Percentiles rank a stretch among this genome's conserved stretches.
Evolutionary conservation across 2,888 invertebrate genomes (phyloP).

Genomic region (Ommatoiulus sabulosus): DNA sequence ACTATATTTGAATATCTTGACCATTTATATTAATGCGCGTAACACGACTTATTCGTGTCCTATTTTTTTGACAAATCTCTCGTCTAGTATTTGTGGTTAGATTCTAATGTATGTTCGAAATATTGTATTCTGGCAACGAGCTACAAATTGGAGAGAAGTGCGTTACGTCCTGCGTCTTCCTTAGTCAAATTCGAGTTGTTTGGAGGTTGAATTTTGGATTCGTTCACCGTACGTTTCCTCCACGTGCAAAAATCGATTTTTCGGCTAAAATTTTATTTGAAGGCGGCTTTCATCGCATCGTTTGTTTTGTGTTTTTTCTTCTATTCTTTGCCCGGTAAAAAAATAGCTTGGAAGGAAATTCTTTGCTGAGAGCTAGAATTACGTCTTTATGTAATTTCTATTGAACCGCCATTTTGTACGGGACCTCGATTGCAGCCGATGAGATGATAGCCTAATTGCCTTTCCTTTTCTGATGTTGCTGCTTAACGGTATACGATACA

Average conservation of each 20-base stretch:
- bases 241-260: slow-evolving; percentile 4
- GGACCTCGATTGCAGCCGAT: background rate
- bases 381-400: slow-evolving; percentile 11
- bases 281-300: background rate
- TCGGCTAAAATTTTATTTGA: slow-evolving; percentile 11
- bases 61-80: too few species aligned
- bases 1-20: too few species aligned
- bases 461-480: background rate
- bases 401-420: background rate
- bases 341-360: background rate
- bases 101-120: too few species aligned
- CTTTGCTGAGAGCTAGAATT: slow-evolving; percentile 1
- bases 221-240: background rate
- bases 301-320: slow-evolving; percentile 6
- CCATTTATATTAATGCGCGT: too few species aligned
- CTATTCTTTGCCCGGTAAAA: background rate
- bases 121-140: background rate
- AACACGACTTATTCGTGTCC: too few species aligned
- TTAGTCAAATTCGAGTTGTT: background rate
- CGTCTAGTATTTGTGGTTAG: too few species aligned
- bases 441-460: slow-evolving; percentile 13
- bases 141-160: background rate
- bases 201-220: background rate
- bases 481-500: slow-evolving; percentile 10
- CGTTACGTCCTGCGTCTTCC: background rate